Evolutionary conservation across 1,140 invertebrate genomes (phyloP).

Genomic region (Thalassaphorura encarpata): DNA sequence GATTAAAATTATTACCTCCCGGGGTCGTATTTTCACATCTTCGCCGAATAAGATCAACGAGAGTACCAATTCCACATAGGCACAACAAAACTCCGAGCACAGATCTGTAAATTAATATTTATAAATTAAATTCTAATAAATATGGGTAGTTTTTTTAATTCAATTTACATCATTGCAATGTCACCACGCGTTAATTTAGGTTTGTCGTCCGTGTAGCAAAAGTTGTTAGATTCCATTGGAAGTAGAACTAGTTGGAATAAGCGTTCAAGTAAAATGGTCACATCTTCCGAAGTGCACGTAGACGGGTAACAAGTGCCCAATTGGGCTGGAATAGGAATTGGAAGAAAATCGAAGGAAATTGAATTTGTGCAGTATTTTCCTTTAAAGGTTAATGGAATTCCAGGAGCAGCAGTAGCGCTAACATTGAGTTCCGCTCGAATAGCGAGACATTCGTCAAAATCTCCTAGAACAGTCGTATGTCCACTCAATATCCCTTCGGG

Average conservation of each 20-base stretch:
- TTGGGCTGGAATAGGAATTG: no score
- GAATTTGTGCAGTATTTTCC: constrained; percentile 15
- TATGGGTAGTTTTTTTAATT: not conserved
- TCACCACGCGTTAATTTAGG: constrained; percentile 6
- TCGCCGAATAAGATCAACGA: not conserved
- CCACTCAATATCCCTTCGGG: constrained; percentile 56
- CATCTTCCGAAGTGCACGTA: no score
- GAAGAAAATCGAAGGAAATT: no score
- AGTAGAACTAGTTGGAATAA: no score
- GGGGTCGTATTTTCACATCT: not conserved
- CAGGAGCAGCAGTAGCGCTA: no score
- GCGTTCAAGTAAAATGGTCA: no score
- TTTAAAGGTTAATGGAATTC: not conserved
- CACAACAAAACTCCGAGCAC: not conserved
- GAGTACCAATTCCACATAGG: constrained; percentile 1
- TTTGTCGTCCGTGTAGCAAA: constrained; percentile 38
- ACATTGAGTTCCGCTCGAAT: constrained; percentile 47
- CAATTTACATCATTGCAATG: constrained; percentile 21
- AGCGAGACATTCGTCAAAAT: constrained; percentile 55
- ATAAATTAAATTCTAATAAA: not conserved
- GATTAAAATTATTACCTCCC: no score
- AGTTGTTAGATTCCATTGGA: not conserved
- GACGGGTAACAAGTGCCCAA: no score
- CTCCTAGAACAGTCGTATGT: constrained; percentile 57
- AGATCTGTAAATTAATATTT: no score